phyloP scores from a whole-genome alignment of 2,888 invertebrate genomes.

The Digitonthophagus gazella region DNA sequence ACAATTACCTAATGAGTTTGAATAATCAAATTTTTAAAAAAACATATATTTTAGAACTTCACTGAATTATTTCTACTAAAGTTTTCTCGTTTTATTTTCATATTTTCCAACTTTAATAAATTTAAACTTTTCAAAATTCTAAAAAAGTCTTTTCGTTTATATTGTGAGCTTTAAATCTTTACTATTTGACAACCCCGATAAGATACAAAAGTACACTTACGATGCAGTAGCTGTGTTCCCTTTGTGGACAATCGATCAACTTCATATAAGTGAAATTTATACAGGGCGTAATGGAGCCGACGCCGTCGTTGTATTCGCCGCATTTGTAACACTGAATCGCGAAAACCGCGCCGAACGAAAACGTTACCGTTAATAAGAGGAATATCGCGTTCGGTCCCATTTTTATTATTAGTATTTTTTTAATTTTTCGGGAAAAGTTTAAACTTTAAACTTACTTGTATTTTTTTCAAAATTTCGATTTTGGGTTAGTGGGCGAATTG shows the following conservation, averaged over 20 bases:
- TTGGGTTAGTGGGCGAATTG: no score
- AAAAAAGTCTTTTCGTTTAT: no score
- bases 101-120: no score
- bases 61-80: no score
- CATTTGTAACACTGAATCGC: conserved; percentile 72
- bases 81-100: no score
- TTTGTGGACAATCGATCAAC: conserved; percentile 65
- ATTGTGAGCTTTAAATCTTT: no score
- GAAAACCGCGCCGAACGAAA: conserved; percentile 44
- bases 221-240: conserved; percentile 67
- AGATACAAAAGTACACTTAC: conserved; percentile 58
- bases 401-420: not conserved
- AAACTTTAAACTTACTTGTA: not conserved
- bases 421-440: not conserved
- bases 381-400: conserved; percentile 31
- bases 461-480: not conserved
- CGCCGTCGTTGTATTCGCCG: conserved; percentile 82
- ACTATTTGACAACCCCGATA: no score
- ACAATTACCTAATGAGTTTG: no score
- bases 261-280: conserved; percentile 72
- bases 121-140: no score
- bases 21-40: no score
- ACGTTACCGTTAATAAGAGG: conserved; percentile 26
- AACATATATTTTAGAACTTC: no score
- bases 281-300: conserved; percentile 82